Conservation (phyloP, 2,888 invertebrate genomes). For the Lacanobia oleracea region DNA sequence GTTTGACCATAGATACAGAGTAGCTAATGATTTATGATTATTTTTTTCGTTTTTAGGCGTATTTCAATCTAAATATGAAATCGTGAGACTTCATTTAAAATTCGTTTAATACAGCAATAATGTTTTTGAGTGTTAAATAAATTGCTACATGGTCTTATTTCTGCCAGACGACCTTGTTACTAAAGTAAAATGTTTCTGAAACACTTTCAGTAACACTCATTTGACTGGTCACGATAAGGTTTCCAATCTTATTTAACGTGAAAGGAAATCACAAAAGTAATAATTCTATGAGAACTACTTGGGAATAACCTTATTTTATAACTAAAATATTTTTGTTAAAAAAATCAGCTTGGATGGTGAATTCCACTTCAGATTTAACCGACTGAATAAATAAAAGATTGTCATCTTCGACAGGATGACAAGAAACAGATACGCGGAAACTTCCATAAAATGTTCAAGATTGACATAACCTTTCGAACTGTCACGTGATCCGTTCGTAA, state of each 20-base stretch:
- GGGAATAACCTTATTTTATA: neutral
- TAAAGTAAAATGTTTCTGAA: conserved; percentile 9
- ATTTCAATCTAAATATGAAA: neutral
- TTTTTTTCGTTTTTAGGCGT: neutral
- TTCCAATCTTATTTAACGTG: conserved; percentile 12
- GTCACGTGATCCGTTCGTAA: conserved; percentile 40
- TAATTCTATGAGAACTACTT: neutral
- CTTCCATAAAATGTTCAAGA: conserved; percentile 39
- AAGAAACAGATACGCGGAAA: conserved; percentile 12
- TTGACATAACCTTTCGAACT: conserved; percentile 38
- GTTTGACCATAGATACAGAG: too few species aligned
- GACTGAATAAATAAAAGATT: conserved; percentile 5
- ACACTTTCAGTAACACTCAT: conserved; percentile 4
- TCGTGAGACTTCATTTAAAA: neutral
- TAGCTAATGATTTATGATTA: too few species aligned
- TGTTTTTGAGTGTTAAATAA: conserved; percentile 15
- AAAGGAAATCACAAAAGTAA: conserved; percentile 10
- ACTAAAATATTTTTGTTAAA: neutral
- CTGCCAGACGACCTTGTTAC: conserved; percentile 21
- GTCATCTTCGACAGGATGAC: neutral
- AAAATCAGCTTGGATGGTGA: neutral
- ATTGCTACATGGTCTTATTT: conserved; percentile 16
- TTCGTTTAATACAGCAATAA: conserved; percentile 1
- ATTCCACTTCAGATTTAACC: neutral
- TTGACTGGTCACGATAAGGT: conserved; percentile 17